Percentiles rank a stretch among this genome's conserved stretches.
phyloP scores from a whole-genome alignment of 2,888 invertebrate genomes.

The Euphydryas editha region DNA sequence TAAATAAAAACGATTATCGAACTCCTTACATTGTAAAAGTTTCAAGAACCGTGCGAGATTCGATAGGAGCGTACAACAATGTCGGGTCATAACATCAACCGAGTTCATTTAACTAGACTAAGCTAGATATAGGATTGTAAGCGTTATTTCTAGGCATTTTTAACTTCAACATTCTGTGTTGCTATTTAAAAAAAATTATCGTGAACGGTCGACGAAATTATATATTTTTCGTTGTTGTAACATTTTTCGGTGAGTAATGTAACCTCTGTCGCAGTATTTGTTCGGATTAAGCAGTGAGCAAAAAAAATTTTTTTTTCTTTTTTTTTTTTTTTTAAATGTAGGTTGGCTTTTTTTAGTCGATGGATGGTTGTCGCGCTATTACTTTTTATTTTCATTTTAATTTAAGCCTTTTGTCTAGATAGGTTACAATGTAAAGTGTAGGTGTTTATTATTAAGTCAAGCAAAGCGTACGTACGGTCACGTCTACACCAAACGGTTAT shows the following conservation, averaged over 20 bases:
- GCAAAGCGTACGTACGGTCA: conserved; percentile 45
- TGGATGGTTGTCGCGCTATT: conserved; percentile 68
- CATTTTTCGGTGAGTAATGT: conserved; percentile 49
- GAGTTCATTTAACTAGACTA: conserved; percentile 68
- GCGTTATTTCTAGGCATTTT: conserved; percentile 71
- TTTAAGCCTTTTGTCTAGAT: conserved; percentile 76
- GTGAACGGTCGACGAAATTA: conserved; percentile 49
- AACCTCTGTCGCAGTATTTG: conserved; percentile 63
- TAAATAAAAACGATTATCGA: conserved; percentile 27
- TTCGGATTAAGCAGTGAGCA: conserved; percentile 56
- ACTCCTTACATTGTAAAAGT: neutral
- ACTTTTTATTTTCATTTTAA: conserved; percentile 53
- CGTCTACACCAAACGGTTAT: conserved; percentile 20
- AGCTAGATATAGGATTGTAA: conserved; percentile 73
- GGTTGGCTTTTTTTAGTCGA: conserved; percentile 60
- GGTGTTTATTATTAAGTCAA: conserved; percentile 71
- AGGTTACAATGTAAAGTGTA: conserved; percentile 71
- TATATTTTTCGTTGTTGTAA: conserved; percentile 43
- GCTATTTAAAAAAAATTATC: conserved; percentile 57
- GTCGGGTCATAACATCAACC: conserved; percentile 39
- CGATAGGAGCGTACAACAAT: conserved; percentile 6
- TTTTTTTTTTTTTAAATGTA: conserved; percentile 43
- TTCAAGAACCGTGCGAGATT: conserved; percentile 32
- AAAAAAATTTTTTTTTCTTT: conserved; percentile 46
- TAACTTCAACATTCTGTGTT: conserved; percentile 71